Base-by-base conservation (phyloP, 2,888 invertebrate genomes). In the Drosophila anomelani region DNA sequence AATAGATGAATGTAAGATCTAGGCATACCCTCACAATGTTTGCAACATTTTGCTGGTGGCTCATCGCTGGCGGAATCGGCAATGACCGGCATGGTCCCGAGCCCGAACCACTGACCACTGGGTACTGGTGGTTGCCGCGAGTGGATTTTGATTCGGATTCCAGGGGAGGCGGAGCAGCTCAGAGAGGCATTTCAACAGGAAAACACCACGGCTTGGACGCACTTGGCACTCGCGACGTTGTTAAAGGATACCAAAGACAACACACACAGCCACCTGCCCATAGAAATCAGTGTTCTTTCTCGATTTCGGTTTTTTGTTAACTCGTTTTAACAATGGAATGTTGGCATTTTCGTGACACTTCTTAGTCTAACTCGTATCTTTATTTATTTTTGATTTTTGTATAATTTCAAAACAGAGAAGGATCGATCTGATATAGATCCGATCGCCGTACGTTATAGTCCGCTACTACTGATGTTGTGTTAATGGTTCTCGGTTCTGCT, bases 11-110 rank as follows among this genome's bases (percentile, higher is more conserved):
- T 63, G 79, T 80, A 84, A 86, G 70, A 80, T 79, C 79, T 85
- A 88, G 73, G 84, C 92, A 90, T 95, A 96, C 96, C 96, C 96
- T 96, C 96, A 96, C 96, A 96, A 94, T 96, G 96, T 94, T 96
- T 96, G 96, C 96, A 96, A 95, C 96, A 96, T 94, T 96, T 96
- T 94, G 96, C 96, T 95, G 96, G 95, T 94, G 96, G 96, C 94
- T 95, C 95, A 93, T 94, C 95, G 87, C 87, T 85, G 84, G 69
- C 77, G 93, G 93, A 92, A 93, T 94, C 94, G 93, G 94, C 94
- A 93, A 94, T 94, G 93, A 94, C 94, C 93, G 94, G 94, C 94
- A 94, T 94, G 92, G 92, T 93, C 93, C 91, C 88, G 51, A 53
- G 34, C 90, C 59, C 60, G 41, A 60, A 60, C 56, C 60, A 60